Evolutionary conservation across 2,797 vertebrate species (phyloP), one percentile per base, ranked within the genome.

Genomic region (Linurgus olivaceus): DNA sequence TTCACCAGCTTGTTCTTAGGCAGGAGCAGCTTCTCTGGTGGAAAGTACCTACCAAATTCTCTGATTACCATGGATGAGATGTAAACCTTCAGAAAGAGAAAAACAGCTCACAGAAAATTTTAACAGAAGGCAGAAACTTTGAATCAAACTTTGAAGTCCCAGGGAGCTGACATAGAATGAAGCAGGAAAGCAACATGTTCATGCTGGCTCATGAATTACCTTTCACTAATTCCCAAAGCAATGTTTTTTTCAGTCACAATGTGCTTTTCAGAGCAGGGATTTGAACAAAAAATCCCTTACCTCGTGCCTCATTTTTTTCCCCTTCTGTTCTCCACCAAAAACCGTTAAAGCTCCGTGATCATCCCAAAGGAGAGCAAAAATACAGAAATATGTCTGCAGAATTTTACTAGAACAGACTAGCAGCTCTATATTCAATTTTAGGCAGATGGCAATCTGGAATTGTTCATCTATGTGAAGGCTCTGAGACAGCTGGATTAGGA

Each of bases 351-450:
- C 23, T 88, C 26, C 13, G 17, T 63, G n/a, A 67, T 80, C 59
- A 83, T 74, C 47, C 57, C 57, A 93, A 83, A 90, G n/a, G 66
- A 45, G 38, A 83, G 26, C 38, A 52, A 86, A 94, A 96, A 78
- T 67, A 80, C 23, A 73, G 72, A 74, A 91, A 63, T 23, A 61
- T 2, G 4, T 67, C 76, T 82, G 33, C 44, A 74, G 75, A 80
- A 21, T 80, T 91, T 92, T 80, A 68, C 38, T 88, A 71, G 83
- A 50, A 4, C 2, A n/a, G 35, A 82, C 33, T 13, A 47, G 23
- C 29, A 44, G 68, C 65, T 81, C 51, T 81, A 72, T 40, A 52
- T 15, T 38, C 26, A 42, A 4, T 77, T 86, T 88, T 81, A 77
- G 50, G n/a, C 70, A 88, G 76, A 80, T 33, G 17, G 51, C 28